Percentiles rank a stretch among this genome's conserved stretches.
Evolutionary conservation across 2,888 invertebrate species (phyloP).

Genomic region (Phyllotreta striolata): DNA sequence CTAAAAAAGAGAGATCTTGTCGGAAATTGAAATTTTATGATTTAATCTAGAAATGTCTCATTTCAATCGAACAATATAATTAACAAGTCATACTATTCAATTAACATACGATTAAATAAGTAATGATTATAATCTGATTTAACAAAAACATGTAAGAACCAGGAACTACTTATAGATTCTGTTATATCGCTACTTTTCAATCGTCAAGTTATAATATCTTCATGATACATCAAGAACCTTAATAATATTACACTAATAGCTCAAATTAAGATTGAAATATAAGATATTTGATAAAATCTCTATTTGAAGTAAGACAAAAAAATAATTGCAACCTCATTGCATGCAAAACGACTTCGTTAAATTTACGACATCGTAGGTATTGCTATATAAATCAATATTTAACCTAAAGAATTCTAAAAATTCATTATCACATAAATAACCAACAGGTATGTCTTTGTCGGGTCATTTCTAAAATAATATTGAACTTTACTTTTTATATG

Average conservation of each 20-base stretch:
- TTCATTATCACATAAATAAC: neutral
- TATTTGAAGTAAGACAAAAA: no score
- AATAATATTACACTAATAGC: no score
- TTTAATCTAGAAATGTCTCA: no score
- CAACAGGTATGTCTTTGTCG: neutral
- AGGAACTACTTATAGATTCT: slow-evolving; percentile 8
- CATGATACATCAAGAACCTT: slow-evolving; percentile 4
- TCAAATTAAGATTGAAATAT: no score
- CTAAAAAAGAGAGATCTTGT: no score
- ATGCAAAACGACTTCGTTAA: no score
- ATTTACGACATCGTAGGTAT: no score
- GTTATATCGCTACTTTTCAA: slow-evolving; percentile 2
- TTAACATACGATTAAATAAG: slow-evolving; percentile 7
- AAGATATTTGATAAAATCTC: no score
- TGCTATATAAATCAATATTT: no score
- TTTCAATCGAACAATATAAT: slow-evolving; percentile 4
- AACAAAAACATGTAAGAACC: slow-evolving; percentile 11
- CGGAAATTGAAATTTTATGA: no score
- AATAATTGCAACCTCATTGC: no score
- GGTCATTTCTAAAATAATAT: slow-evolving; percentile 9
- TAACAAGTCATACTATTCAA: slow-evolving; percentile 7
- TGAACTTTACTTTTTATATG: slow-evolving; percentile 4
- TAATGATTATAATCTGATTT: slow-evolving; percentile 5
- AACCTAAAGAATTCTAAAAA: neutral
- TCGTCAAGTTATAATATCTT: slow-evolving; percentile 6